Evolutionary conservation across 2,888 invertebrate species (phyloP).

Genomic region (Eupithecia insigniata): DNA sequence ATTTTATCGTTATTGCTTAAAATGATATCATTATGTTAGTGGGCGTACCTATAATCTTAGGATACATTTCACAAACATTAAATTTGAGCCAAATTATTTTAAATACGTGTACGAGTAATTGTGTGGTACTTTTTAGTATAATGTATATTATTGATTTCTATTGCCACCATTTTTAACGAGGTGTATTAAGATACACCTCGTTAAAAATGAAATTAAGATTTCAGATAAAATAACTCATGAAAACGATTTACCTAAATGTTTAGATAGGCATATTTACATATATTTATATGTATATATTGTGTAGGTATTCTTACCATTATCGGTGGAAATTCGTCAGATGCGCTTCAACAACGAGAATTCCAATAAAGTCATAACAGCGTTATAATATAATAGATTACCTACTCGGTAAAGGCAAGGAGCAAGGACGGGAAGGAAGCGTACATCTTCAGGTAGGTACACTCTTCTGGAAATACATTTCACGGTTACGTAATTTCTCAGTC

Average conservation of each 20-base stretch:
- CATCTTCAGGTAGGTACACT: slow-evolving; percentile 70
- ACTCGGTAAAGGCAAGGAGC: slow-evolving; percentile 83
- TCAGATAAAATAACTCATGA: slow-evolving; percentile 15
- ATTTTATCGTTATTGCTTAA: slow-evolving; percentile 73
- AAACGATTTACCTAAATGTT: no score
- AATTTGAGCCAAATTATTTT: slow-evolving; percentile 66
- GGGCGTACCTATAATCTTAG: slow-evolving; percentile 61
- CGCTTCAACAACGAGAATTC: slow-evolving; percentile 70
- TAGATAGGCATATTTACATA: slow-evolving; percentile 15
- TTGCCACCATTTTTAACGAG: background rate
- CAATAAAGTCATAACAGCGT: slow-evolving; percentile 62
- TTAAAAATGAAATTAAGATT: no score
- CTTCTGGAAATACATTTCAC: slow-evolving; percentile 77
- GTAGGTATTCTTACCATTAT: slow-evolving; percentile 42
- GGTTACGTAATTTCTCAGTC: slow-evolving; percentile 81
- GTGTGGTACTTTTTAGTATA: background rate
- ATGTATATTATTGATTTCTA: background rate
- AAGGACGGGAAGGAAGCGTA: slow-evolving; percentile 83
- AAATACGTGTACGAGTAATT: slow-evolving; percentile 36
- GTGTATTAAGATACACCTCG: no score
- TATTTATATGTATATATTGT: slow-evolving; percentile 44
- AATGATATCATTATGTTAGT: slow-evolving; percentile 73
- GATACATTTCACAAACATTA: slow-evolving; percentile 66
- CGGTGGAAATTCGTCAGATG: slow-evolving; percentile 61
- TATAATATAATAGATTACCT: slow-evolving; percentile 72